Base-by-base conservation (phyloP, 1,140 invertebrate species). In the Aphelenchoides avenae region DNA sequence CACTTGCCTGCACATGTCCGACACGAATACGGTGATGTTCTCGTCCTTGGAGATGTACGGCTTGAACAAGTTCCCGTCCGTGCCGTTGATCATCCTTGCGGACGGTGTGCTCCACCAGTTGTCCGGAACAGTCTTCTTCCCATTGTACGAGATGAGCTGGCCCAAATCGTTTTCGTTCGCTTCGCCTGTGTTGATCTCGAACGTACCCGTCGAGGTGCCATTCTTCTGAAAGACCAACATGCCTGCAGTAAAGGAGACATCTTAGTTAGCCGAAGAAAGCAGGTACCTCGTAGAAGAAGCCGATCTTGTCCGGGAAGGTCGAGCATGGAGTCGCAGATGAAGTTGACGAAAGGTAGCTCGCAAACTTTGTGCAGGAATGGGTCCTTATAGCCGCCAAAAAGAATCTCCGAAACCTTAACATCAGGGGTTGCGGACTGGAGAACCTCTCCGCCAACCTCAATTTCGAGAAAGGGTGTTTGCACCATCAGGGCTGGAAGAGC, bases 401-500 rank as follows among this genome's bases (percentile, higher is more conserved):
- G 62, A 1, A 77, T 51, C 44, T 75, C 74, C 5, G 67, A 58
- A n/a, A n/a, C n/a, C n/a, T n/a, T n/a, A n/a, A n/a, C n/a, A n/a
- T n/a, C n/a, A n/a, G n/a, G n/a, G n/a, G n/a, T n/a, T n/a, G n/a
- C n/a, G n/a, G n/a, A n/a, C n/a, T n/a, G n/a, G n/a, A n/a, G n/a
- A n/a, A n/a, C n/a, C n/a, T n/a, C n/a, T n/a, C n/a, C n/a, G n/a
- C n/a, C 58, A 11, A 77, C 74, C 57, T 75, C 72, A 11, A 75
- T 72, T 60, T 76, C 73, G 5, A 75, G 42, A 29, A 75, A 75
- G 3, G 73, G 74, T 9, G 73, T 75, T 44, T 75, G 73, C 5
- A 70, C 64, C 20, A 75, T 29, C 11, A 75, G 53, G 1, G 73
- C 75, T 9, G 70, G 26, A 22, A 4, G 31, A 57, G 68, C 63